phyloP scores from a whole-genome alignment of 2,797 vertebrate genomes.

The Ciconia nigra region DNA sequence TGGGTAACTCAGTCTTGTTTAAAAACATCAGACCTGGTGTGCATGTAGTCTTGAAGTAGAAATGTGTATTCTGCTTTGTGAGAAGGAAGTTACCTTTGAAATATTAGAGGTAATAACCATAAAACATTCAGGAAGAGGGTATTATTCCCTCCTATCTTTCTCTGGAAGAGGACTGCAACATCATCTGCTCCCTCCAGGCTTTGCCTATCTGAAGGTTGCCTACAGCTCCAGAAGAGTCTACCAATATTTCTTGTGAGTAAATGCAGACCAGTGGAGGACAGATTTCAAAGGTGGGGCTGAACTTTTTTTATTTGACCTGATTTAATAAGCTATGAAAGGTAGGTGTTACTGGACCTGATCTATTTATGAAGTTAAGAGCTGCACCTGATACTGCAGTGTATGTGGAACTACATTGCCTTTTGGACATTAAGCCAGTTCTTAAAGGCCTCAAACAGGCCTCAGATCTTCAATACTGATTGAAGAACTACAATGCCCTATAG shows the following conservation, averaged over 20 bases:
- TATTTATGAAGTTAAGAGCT: background rate
- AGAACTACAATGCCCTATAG: background rate
- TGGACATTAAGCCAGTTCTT: background rate
- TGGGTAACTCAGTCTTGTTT: slow-evolving; percentile 54
- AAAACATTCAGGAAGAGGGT: background rate
- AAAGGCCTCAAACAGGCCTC: background rate
- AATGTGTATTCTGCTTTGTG: background rate
- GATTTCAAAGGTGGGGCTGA: background rate
- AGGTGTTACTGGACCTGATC: background rate
- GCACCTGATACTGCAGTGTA: fast-evolving
- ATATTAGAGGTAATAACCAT: background rate
- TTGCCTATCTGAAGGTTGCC: background rate
- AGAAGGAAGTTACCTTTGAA: slow-evolving; percentile 10
- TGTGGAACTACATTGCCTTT: background rate
- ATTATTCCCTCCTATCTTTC: background rate
- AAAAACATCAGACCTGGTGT: slow-evolving; percentile 44
- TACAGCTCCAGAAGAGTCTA: background rate
- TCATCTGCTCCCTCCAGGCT: background rate
- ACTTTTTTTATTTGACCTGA: background rate
- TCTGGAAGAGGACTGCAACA: background rate
- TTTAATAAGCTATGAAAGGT: background rate
- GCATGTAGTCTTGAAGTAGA: background rate
- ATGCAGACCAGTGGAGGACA: background rate
- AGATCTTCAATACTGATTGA: background rate
- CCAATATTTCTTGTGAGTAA: background rate